Evolutionary conservation across 2,113 vertebrate genomes (phyloP).

Genomic region (Trematocara macrostoma): DNA sequence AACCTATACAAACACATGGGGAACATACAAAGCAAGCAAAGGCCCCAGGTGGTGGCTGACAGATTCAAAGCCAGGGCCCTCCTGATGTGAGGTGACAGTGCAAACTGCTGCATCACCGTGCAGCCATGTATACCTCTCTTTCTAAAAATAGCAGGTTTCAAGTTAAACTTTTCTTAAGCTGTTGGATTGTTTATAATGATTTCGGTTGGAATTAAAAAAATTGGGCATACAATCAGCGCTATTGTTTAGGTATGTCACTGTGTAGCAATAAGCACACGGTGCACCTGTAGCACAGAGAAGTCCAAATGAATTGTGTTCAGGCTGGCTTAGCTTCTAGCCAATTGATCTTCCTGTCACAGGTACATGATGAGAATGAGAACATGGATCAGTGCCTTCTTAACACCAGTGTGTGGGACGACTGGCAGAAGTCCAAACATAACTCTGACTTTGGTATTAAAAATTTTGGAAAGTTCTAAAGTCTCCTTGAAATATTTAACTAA

Average conservation of each 20-base stretch:
- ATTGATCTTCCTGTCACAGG: conserved; percentile 19
- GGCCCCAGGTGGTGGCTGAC: background rate
- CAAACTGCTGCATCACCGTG: background rate
- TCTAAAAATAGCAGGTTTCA: background rate
- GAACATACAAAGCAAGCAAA: background rate
- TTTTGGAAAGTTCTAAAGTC: background rate
- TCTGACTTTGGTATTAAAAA: background rate
- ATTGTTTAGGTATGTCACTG: background rate
- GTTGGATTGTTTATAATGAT: background rate
- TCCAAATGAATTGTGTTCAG: background rate
- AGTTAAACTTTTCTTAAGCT: background rate
- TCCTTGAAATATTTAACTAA: background rate
- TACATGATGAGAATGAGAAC: background rate
- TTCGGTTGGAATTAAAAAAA: background rate
- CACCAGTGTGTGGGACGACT: background rate
- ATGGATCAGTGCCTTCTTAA: conserved; percentile 18
- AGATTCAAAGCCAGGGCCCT: background rate
- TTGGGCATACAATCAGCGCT: background rate
- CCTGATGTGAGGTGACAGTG: background rate
- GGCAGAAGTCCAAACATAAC: background rate
- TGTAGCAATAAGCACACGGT: background rate
- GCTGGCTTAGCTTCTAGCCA: background rate
- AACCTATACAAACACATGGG: background rate
- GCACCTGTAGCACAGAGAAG: background rate
- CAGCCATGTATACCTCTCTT: background rate